Conservation (phyloP, 1,140 invertebrate genomes). For the Tetraneura akinire region DNA sequence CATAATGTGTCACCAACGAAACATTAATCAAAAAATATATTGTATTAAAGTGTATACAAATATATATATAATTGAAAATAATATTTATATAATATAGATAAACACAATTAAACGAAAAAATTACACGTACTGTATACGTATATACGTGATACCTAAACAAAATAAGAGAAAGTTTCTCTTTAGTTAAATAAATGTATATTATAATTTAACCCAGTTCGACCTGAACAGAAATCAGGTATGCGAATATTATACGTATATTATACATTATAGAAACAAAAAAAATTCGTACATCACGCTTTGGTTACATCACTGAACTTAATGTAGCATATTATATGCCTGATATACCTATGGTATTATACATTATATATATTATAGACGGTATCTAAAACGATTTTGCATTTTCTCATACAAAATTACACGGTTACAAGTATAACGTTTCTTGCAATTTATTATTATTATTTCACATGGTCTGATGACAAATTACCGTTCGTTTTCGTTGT, state of each 20-base stretch:
- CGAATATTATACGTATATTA: no score
- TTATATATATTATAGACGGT: no score
- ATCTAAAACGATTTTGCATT: background rate
- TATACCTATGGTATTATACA: no score
- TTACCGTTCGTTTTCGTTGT: background rate
- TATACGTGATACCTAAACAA: background rate
- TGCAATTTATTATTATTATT: background rate
- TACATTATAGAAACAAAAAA: background rate
- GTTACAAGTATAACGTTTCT: background rate
- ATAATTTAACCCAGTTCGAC: background rate
- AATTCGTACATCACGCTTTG: background rate
- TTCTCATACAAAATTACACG: background rate
- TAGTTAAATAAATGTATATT: constrained; percentile 4
- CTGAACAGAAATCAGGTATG: constrained; percentile 8
- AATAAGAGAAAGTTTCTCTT: constrained; percentile 12
- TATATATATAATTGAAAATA: background rate
- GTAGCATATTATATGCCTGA: no score
- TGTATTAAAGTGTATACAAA: background rate
- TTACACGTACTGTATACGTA: background rate
- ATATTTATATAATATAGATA: no score
- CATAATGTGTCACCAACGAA: background rate
- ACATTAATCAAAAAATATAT: background rate
- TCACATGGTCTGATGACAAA: background rate
- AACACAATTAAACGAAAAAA: background rate
- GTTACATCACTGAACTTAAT: background rate